Conservation (phyloP, 2,113 vertebrate species). For the Grantiella picta region DNA sequence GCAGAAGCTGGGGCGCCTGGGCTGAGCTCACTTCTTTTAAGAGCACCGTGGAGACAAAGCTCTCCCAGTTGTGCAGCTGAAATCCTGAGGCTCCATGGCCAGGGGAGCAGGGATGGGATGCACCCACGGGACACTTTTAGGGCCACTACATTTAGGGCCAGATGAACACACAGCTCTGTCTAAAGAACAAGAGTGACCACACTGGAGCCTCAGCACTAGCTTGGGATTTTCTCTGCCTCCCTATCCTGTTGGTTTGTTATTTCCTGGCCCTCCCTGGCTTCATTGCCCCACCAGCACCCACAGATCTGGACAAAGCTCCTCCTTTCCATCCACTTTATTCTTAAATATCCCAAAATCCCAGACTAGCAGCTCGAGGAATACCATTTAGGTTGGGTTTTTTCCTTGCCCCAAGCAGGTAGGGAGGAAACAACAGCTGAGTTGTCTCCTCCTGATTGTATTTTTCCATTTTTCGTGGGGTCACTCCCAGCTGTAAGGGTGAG, state of each 20-base stretch:
- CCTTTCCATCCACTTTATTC: not conserved
- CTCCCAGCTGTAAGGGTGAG: not conserved
- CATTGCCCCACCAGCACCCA: not conserved
- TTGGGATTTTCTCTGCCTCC: not conserved
- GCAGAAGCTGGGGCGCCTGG: not conserved
- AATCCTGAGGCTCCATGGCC: not conserved
- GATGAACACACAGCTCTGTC: not conserved
- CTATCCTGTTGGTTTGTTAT: no score
- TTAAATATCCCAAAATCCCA: not conserved
- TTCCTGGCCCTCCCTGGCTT: not conserved
- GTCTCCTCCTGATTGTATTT: not conserved
- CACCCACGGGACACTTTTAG: no score
- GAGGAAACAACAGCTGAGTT: not conserved
- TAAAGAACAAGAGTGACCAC: not conserved
- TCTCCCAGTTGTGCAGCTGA: rapidly evolving
- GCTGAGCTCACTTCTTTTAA: not conserved
- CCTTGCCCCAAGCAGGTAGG: not conserved
- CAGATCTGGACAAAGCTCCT: not conserved
- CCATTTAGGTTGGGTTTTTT: not conserved
- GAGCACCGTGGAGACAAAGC: not conserved
- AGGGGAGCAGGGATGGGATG: not conserved
- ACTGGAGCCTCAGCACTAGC: not conserved
- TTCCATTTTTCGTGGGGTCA: not conserved
- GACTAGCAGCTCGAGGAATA: not conserved
- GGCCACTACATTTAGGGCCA: not conserved